Conservation (phyloP, 2,888 invertebrate species). For the Chrysolina haemoptera region DNA sequence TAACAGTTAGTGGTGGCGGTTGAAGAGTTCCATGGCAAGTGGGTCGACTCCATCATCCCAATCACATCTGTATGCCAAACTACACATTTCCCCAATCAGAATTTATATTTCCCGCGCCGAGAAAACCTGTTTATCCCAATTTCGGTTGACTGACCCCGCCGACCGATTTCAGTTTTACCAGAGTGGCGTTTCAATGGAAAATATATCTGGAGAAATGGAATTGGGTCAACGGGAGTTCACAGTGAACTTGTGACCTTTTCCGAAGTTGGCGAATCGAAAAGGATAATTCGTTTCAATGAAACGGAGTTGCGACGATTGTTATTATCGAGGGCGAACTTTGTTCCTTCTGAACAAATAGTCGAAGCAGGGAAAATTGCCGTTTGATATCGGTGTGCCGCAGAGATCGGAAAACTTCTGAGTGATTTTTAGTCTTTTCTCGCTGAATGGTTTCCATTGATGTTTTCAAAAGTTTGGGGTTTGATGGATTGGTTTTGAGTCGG, state of each 20-base stretch:
- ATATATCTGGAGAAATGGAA: not conserved
- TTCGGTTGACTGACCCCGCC: not conserved
- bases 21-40: not conserved
- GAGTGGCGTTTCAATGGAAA: not conserved
- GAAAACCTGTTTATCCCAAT: conserved; percentile 4
- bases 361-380: not conserved
- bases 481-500: not conserved
- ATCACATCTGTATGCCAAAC: not conserved
- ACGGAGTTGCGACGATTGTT: conserved; percentile 12
- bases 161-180: conserved; percentile 7
- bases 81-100: not conserved
- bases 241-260: conserved; percentile 9
- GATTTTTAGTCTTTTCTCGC: not conserved
- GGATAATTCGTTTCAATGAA: not conserved
- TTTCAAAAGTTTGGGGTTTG: not conserved
- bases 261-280: not conserved
- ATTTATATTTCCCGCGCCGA: not conserved
- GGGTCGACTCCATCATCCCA: not conserved
- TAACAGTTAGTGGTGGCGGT: no score
- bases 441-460: not conserved
- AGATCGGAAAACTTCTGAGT: conserved; percentile 10
- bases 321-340: not conserved
- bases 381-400: conserved; percentile 9
- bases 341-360: conserved; percentile 5
- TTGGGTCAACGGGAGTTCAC: conserved; percentile 2